Evolutionary conservation across 2,888 invertebrate species (phyloP), one percentile per base, ranked within the genome.

Genomic region (Heteromyza rotundicornis): DNA sequence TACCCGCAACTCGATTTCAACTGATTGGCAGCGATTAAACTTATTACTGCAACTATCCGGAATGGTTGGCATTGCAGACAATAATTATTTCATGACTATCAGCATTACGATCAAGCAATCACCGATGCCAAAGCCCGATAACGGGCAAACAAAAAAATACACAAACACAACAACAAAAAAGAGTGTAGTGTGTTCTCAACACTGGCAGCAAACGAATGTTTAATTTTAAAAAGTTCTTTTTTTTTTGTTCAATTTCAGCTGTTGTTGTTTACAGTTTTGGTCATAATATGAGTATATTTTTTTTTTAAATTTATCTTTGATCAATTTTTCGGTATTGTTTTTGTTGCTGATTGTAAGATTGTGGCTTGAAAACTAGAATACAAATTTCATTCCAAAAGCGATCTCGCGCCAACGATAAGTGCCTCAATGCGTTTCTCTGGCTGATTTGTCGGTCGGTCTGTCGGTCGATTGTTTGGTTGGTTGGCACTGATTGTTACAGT

Each of bases 41-140:
- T 5, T 32, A 12, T 32, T n/a, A 40, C 10, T n/a, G 40, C 40
- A 40, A n/a, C 14, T 3, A 40, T 7, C 14, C n/a, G 14, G 14
- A 40, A 40, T n/a, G 3, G 40, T n/a, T 40, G 40, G 40, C 40
- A 40, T 40, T 40, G 40, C 40, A n/a, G 40, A 40, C 16, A 40
- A 40, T 40, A 53, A 53, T 53, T 53, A 53, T 53, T 53, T 53
- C 32, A 17, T 17, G 17, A 17, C 10, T 36, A 36, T 54, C 54
- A 36, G 20, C 36, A 14, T 20, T 35, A 8, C 54, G 35, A 54
- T 54, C 54, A 19, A 35, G 19, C 16, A 35, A 53, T 32, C 52
- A 17, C 2, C 52, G 74, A 74, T 74, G 73, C 63, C 67, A 59
- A 61, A 57, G 57, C 47, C 40, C 59, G 76, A 74, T 76, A 54